Evolutionary conservation across 2,113 vertebrate species (phyloP), one percentile per base, ranked within the genome.

Genomic region (Apodemus speciosus): DNA sequence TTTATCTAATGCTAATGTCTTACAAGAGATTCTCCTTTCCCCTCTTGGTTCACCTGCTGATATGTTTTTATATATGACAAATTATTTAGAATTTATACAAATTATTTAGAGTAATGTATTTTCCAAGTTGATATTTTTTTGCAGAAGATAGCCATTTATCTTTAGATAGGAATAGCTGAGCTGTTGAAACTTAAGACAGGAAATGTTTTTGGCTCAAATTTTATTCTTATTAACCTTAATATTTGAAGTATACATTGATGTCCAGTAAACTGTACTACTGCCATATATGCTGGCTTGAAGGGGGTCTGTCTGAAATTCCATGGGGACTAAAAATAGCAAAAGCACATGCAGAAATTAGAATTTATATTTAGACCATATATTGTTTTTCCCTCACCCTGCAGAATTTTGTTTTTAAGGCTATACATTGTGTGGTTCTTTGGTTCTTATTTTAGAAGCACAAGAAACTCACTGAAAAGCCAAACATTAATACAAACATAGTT

Each of bases 331-430:
- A 97, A 96, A 95, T 93, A 97, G 96, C 85, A 94, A 95, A 88
- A 91, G 88, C 92, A 93, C 90, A 93, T 87, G 96, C 96, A 91
- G 92, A 96, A 96, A 95, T 96, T 96, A 92, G 93, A 95, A 93
- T 96, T 97, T 97, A 95, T 96, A 97, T 97, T 97, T 97, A 96
- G 95, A 91, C 0, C 64, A 96, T 95, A 95, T 96, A 97, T 95
- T 96, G 96, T 96, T 95, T 97, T 96, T 95, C 95, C 95, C 92
- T 95, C 77, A 92, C 94, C 90, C 96, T 97, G 96, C 94, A 93
- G 92, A 93, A 96, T 94, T 95, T 96, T 96, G 96, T 96, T 97
- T 97, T 97, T 94, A 96, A 95, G 92, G 86, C 95, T 96, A 92
- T 95, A 95, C 89, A 85, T 97, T 96, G 96, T 97, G 95, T 95